Evolutionary conservation across 2,113 vertebrate species (phyloP), one percentile per base, ranked within the genome.

Genomic region (Corythornis cristatus): DNA sequence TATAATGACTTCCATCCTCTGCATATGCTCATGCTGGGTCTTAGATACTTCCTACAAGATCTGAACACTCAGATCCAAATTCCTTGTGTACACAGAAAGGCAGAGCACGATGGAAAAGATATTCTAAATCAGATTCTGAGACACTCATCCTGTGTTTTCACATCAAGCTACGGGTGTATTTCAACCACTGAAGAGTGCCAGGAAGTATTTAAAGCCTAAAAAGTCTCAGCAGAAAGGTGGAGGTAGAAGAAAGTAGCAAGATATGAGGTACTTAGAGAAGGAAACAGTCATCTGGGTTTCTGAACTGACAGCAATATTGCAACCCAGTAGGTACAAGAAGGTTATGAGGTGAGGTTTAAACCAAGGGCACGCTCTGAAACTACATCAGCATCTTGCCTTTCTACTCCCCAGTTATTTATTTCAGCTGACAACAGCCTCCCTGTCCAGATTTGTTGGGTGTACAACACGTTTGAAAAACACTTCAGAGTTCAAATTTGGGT

Each of bases 401-500:
- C 53, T 46, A 5, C 43, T 51, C 9, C 79, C 66, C 15, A 37
- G 61, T 61, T 62, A 74, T 92, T 90, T 93, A 84, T 86, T 79
- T 92, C 77, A 65, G 58, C 77, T 94, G 90, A 68, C 86, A 84
- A 66, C 45, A 57, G 31, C 3, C 57, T 86, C 68, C 43, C 43
- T 65, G 61, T 86, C 66, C 83, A 57, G 66, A 90, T 91, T 78
- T 92, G 60, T n/a, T 40, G 64, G 42, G 77, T 37, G 78, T 61
- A 74, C 15, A 56, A 31, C 25, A 8, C 18, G n/a, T 77, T 8
- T 64, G 73, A 78, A 80, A 93, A 93, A 75, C 70, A 68, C 71
- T 78, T 53, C 73, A 74, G 92, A 81, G 72, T 84, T 94, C 93
- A 93, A 60, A 53, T 77, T 76, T 75, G 57, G 51, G 73, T 50